A percentile compares a stretch with the other conserved stretches of the same genome.
These are phyloP conservation scores for Cryptocephalus moraei DNA, from an alignment of 2,888 invertebrate species.

Conservation along the genomic window DNA sequence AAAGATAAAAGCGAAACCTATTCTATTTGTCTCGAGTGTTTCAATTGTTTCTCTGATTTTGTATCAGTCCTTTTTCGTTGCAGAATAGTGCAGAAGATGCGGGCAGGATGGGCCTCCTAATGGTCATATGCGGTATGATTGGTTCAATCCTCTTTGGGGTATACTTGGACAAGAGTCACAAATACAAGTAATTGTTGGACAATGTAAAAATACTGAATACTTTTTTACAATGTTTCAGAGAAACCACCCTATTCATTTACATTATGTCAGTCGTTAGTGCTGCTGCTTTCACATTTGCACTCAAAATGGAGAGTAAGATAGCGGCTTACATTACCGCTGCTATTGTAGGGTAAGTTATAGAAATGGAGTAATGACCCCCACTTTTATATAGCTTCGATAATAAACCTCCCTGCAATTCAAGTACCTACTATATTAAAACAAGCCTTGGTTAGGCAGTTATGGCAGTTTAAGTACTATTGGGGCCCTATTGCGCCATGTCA, in stretches of 20 bases:
- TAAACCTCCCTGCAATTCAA: too few species aligned
- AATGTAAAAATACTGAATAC: slow-evolving; percentile 1
- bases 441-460: too few species aligned
- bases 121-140: slow-evolving; percentile 81
- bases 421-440: too few species aligned
- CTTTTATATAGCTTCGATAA: too few species aligned
- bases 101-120: slow-evolving; percentile 78
- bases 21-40: background rate
- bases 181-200: slow-evolving; percentile 62
- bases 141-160: slow-evolving; percentile 84
- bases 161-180: slow-evolving; percentile 81
- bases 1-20: too few species aligned
- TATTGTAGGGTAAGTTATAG: slow-evolving; percentile 4
- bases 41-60: background rate
- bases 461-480: too few species aligned
- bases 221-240: slow-evolving; percentile 12
- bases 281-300: slow-evolving; percentile 6
- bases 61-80: slow-evolving; percentile 1
- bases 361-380: background rate
- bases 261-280: slow-evolving; percentile 12
- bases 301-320: background rate
- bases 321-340: background rate
- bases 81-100: slow-evolving; percentile 59
- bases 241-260: slow-evolving; percentile 16
- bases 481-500: too few species aligned